Evolutionary conservation across 2,113 vertebrate species (phyloP), one percentile per base, ranked within the genome.

Genomic region (Cathartes aura): DNA sequence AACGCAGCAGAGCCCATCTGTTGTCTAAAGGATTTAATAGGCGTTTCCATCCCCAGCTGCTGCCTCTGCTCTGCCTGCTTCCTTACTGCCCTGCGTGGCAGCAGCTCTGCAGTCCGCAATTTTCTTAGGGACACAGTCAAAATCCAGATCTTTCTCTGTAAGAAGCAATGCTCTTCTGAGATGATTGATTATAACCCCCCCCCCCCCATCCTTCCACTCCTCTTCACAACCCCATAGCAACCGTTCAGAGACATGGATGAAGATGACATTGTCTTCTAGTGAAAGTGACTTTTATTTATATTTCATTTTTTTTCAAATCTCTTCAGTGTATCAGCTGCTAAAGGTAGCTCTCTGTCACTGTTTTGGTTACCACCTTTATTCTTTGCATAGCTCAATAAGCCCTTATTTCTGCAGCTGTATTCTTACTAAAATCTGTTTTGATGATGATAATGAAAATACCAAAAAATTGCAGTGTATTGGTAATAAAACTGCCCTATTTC

Each of bases 11-110:
- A 96, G 96, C 97, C 98, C 98, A 98, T 99, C 98, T 99, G 98
- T 98, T 98, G 97, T 98, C 98, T 98, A 98, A 98, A 98, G 97
- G 97, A 98, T 98, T 98, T 98, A 98, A 98, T 98, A 98, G 98
- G 98, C 97, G 94, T 98, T 97, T 98, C 98, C 98, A 98, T 97
- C 95, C 96, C 98, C 98, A 98, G 96, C 97, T 98, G 98, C 98
- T 98, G 98, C 98, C 98, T 98, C 92, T 96, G 98, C 98, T 98
- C 98, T 97, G 98, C 90, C 96, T 96, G 98, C 96, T 97, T 97
- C 92, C 95, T 97, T 67, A 32, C 93, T 96, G 98, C 98, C 95
- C 97, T 98, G 97, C 90, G 68, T 96, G 96, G 97, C 96, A 96
- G 94, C 96, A 97, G 93, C 97, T 97, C 97, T 98, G 98, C 97